Evolutionary conservation across 2,113 vertebrate genomes (phyloP).

Genomic region (Rostratula benghalensis): DNA sequence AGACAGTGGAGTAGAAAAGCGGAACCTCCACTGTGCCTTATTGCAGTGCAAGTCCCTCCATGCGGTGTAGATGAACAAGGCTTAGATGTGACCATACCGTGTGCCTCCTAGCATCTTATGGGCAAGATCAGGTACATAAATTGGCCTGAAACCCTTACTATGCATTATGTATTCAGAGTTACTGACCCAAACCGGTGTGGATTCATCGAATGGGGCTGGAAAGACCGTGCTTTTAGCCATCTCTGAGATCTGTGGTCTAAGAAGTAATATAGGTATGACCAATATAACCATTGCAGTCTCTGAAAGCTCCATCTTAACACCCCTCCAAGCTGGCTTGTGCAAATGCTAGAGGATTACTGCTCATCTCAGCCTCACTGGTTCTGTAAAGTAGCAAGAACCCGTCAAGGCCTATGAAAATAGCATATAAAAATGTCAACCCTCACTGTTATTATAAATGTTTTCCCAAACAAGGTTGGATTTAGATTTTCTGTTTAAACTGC

Average conservation of each 20-base stretch:
- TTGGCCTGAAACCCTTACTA: background rate
- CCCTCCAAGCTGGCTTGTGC: background rate
- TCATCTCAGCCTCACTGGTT: background rate
- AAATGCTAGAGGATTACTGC: background rate
- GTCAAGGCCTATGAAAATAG: background rate
- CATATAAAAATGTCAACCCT: background rate
- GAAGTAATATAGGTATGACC: background rate
- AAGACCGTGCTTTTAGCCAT: background rate
- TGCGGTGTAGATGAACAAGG: background rate
- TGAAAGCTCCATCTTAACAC: background rate
- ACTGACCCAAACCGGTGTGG: background rate
- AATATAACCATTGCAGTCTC: background rate
- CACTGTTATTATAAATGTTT: background rate
- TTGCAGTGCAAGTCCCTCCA: background rate
- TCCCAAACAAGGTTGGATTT: background rate
- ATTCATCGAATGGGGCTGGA: background rate
- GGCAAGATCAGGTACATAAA: background rate
- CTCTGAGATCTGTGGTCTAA: background rate
- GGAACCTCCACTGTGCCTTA: background rate
- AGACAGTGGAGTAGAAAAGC: background rate
- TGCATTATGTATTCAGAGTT: background rate
- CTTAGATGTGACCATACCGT: background rate
- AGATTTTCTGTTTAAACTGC: background rate
- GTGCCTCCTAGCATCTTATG: background rate
- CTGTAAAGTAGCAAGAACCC: background rate